Conservation (phyloP, 2,888 invertebrate genomes). For the Eumacrocentrus americanus region DNA sequence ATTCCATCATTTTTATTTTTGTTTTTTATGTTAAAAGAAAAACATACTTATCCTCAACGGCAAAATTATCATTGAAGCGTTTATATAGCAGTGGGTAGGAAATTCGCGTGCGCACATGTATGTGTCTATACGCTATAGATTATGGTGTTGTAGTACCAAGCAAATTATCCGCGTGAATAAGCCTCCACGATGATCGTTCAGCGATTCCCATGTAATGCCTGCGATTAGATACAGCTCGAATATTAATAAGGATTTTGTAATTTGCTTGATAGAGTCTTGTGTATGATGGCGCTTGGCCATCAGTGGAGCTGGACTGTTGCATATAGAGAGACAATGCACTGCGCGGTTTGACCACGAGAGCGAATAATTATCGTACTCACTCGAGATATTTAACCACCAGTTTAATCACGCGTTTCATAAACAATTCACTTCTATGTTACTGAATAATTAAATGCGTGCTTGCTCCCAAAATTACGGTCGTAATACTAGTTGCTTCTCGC, state of each 20-base stretch:
- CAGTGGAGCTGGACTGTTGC: constrained; percentile 38
- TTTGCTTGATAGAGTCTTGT: constrained; percentile 20
- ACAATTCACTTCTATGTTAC: not conserved
- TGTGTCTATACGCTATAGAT: not conserved
- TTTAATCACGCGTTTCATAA: constrained; percentile 37
- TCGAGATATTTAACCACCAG: constrained; percentile 36
- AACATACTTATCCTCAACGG: too few relatives aligned
- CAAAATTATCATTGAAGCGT: not conserved
- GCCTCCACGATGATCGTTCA: constrained; percentile 3
- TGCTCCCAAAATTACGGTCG: too few relatives aligned
- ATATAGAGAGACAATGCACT: constrained; percentile 43
- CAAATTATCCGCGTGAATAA: not conserved
- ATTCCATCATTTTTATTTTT: not conserved
- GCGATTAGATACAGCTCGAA: constrained; percentile 36
- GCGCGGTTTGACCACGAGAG: constrained; percentile 28
- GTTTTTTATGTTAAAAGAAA: not conserved
- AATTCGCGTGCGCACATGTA: not conserved
- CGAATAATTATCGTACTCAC: constrained; percentile 36
- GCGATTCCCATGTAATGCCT: constrained; percentile 34
- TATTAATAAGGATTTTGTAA: constrained; percentile 38
- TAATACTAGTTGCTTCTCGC: too few relatives aligned
- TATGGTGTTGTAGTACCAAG: not conserved
- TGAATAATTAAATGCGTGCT: not conserved
- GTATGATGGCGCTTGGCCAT: constrained; percentile 11
- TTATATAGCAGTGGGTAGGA: not conserved